Evolutionary conservation across 2,113 vertebrate species (phyloP).

Genomic region (Hoplias malabaricus): DNA sequence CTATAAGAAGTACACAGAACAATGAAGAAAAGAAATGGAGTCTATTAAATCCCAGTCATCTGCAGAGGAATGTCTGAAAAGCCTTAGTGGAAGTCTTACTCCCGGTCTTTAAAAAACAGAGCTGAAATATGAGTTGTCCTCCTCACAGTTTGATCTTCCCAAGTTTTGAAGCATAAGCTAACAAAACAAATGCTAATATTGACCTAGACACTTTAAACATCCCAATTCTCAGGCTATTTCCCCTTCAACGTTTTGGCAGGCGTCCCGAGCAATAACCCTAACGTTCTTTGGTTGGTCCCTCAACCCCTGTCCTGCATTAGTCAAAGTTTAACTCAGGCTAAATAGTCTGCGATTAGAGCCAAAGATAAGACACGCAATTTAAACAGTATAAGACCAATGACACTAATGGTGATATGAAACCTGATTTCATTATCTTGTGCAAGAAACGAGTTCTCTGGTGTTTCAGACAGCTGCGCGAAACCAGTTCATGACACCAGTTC

Average conservation of each 20-base stretch:
- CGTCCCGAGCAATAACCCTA: constrained; percentile 14
- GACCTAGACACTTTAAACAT: constrained; percentile 51
- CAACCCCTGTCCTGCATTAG: constrained; percentile 22
- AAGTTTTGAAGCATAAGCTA: constrained; percentile 43
- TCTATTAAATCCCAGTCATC: constrained; percentile 8
- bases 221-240: constrained; percentile 44
- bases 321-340: constrained; percentile 49
- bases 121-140: constrained; percentile 34
- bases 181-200: constrained; percentile 51
- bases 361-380: constrained; percentile 44
- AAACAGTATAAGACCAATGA: constrained; percentile 41
- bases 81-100: not conserved
- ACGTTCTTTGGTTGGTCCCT: constrained; percentile 28
- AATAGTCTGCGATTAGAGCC: constrained; percentile 30
- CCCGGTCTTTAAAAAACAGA: constrained; percentile 3
- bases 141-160: constrained; percentile 30
- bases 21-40: not conserved
- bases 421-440: constrained; percentile 4
- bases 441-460: not conserved
- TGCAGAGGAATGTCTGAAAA: constrained; percentile 16
- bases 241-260: constrained; percentile 46
- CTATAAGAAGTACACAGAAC: not conserved
- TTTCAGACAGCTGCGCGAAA: not conserved
- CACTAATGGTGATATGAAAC: constrained; percentile 31
- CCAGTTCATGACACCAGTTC: not conserved